A percentile compares a stretch with the other conserved stretches of the same genome.
Evolutionary conservation across 2,113 vertebrate genomes (phyloP).

Genomic region (Corvus moneduloides): DNA sequence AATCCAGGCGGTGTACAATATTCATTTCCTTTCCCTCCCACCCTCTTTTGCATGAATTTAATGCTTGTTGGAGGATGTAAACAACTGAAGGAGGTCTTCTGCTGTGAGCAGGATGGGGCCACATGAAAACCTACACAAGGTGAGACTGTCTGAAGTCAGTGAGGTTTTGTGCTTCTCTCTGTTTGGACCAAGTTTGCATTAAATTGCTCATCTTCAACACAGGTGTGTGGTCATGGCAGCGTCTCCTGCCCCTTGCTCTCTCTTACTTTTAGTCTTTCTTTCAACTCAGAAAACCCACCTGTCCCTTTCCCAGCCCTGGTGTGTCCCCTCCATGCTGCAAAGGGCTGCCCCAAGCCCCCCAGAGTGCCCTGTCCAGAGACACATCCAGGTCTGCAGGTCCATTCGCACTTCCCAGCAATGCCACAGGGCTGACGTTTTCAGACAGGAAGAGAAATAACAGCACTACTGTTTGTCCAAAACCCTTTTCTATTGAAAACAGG

Average conservation of each 20-base stretch:
- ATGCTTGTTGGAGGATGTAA: not conserved
- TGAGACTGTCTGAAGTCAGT: not conserved
- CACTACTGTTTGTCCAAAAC: not conserved
- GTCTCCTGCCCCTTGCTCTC: not conserved
- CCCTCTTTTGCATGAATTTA: not conserved
- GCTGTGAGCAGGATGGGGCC: not conserved
- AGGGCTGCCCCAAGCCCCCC: not conserved
- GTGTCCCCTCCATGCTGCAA: accelerated
- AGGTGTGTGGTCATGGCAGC: not conserved
- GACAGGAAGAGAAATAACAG: not conserved
- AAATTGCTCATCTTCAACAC: not conserved
- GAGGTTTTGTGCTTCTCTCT: not conserved
- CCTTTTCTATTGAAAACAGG: not conserved
- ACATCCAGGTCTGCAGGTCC: not conserved
- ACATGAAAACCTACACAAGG: not conserved
- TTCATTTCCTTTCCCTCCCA: not conserved
- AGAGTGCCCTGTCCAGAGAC: not conserved
- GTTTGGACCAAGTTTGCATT: not conserved
- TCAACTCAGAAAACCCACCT: not conserved
- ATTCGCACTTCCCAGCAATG: not conserved
- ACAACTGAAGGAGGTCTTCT: not conserved
- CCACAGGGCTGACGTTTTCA: not conserved
- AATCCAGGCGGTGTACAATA: not conserved
- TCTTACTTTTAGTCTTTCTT: not conserved
- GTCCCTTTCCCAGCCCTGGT: not conserved